These are phyloP conservation scores for Protaetia brevitarsis DNA, from an alignment of 1,140 invertebrate species.

Conservation along the genomic window DNA sequence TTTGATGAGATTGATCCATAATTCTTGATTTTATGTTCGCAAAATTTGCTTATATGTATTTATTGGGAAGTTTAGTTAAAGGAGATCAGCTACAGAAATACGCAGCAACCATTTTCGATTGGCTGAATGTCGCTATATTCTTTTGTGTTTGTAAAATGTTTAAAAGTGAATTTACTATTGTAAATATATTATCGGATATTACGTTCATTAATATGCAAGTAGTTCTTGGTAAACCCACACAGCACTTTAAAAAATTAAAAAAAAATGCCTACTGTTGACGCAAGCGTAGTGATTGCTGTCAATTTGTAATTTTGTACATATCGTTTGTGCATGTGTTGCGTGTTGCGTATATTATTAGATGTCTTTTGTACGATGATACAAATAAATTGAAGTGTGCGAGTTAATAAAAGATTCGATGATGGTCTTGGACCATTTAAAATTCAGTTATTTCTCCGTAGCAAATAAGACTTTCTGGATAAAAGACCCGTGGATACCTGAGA, in stretches of 20 bases:
- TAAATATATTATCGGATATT: not conserved
- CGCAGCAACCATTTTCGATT: not conserved
- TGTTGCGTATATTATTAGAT: slow-evolving; percentile 35
- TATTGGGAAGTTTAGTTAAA: not conserved
- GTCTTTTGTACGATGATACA: slow-evolving; percentile 35
- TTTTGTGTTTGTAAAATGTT: not conserved
- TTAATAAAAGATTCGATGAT: slow-evolving; percentile 66
- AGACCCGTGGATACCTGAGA: slow-evolving; percentile 64
- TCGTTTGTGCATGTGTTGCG: slow-evolving; percentile 32
- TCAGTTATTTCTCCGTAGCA: slow-evolving; percentile 59
- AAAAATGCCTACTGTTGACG: slow-evolving; percentile 8
- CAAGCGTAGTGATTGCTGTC: slow-evolving; percentile 4
- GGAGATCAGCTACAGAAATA: not conserved
- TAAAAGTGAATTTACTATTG: not conserved
- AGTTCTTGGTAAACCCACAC: too few relatives aligned
- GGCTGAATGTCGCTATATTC: not conserved
- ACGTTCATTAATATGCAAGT: too few relatives aligned
- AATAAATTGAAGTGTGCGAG: slow-evolving; percentile 50
- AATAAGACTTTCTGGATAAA: slow-evolving; percentile 57
- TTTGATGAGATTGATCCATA: too few relatives aligned
- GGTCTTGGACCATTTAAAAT: slow-evolving; percentile 61
- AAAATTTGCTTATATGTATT: not conserved
- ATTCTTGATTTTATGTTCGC: not conserved
- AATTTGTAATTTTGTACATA: slow-evolving; percentile 7
- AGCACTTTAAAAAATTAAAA: too few relatives aligned